Percentiles rank a stretch among this genome's conserved stretches.
phyloP scores from a whole-genome alignment of 2,888 invertebrate genomes.

The Pelosia muscerda region DNA sequence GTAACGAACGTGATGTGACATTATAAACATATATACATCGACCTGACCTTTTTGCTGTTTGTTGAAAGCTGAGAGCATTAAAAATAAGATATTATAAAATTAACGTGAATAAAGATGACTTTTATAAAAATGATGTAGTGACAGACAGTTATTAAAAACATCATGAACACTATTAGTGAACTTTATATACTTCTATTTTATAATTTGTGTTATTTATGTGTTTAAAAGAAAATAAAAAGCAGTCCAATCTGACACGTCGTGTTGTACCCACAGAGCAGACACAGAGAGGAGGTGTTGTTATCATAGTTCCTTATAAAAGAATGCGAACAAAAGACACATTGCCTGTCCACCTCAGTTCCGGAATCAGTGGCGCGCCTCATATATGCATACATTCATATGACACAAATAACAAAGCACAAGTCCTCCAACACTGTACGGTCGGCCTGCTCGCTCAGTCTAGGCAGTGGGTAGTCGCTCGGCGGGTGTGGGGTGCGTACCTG shows the following conservation, averaged over 20 bases:
- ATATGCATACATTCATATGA: no score
- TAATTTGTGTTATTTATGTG: background rate
- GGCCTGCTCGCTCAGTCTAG: no score
- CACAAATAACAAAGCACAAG: no score
- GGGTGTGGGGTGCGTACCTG: conserved; percentile 81
- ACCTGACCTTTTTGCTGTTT: conserved; percentile 54
- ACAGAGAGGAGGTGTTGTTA: background rate
- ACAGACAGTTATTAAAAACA: background rate
- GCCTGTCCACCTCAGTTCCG: no score
- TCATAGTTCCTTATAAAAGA: background rate
- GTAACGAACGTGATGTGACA: background rate
- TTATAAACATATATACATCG: background rate
- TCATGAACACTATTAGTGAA: background rate
- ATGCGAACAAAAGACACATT: background rate
- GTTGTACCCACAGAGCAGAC: background rate
- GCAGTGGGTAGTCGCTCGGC: background rate
- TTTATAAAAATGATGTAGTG: background rate
- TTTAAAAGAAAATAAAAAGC: background rate
- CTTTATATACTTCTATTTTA: background rate
- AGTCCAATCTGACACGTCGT: background rate
- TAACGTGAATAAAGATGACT: background rate
- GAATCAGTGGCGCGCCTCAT: no score
- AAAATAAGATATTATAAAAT: conserved; percentile 30
- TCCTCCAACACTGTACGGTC: no score
- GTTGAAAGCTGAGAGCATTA: conserved; percentile 48